phyloP scores from a whole-genome alignment of 2,797 vertebrate species.

The Chrosomus eos region DNA sequence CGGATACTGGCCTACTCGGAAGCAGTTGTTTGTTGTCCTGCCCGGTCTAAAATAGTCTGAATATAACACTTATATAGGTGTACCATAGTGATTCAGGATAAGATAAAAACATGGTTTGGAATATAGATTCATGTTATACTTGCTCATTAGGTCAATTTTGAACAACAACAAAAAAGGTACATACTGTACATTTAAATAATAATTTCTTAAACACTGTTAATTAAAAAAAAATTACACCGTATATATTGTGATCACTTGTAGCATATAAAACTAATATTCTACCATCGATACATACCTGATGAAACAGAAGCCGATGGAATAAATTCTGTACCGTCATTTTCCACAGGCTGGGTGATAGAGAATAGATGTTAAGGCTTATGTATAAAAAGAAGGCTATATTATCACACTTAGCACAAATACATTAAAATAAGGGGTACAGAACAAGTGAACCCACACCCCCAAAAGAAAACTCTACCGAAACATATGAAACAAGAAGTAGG shows the following conservation, averaged over 20 bases:
- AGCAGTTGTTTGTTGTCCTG: background rate
- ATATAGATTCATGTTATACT: background rate
- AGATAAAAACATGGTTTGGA: background rate
- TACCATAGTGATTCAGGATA: background rate
- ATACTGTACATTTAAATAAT: background rate
- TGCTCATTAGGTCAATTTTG: background rate
- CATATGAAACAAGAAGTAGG: background rate
- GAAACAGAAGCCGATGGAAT: conserved; percentile 71
- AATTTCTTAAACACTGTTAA: background rate
- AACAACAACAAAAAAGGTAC: background rate
- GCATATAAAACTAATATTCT: background rate
- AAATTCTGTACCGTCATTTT: conserved; percentile 74
- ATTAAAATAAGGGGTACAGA: background rate
- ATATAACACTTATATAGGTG: background rate
- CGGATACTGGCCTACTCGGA: background rate
- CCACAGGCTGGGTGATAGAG: conserved; percentile 75
- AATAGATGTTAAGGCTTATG: background rate
- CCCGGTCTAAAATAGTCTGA: background rate
- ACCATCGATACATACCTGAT: conserved; percentile 68
- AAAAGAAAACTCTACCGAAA: background rate
- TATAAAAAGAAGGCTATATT: background rate
- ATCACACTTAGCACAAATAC: background rate
- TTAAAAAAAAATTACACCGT: no score
- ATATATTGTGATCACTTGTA: background rate
- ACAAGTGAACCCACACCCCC: background rate